A percentile compares a stretch with the other conserved stretches of the same genome.
Conservation (phyloP, 30 jellyfish, hydroid and myxozoan species). For the Mastigias papua region DNA sequence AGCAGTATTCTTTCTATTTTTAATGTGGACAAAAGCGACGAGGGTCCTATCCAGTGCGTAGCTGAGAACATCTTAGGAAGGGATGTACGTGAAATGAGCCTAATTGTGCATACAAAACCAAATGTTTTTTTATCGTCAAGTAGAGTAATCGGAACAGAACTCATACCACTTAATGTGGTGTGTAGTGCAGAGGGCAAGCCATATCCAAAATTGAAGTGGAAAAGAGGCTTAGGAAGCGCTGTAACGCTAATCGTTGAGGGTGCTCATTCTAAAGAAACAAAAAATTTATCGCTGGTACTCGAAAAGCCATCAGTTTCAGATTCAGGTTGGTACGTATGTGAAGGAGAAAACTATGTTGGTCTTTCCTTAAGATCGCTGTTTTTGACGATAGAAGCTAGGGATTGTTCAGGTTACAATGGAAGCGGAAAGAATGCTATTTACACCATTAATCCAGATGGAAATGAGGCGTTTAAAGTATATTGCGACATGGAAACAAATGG, state of each 20-base stretch:
- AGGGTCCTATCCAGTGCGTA: slow-evolving; percentile 18
- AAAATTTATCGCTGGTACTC: neutral
- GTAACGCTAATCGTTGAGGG: neutral
- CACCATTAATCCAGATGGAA: slow-evolving; percentile 36
- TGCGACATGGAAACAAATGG: slow-evolving; percentile 50
- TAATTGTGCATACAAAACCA: slow-evolving; percentile 47
- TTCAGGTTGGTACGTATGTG: slow-evolving; percentile 24
- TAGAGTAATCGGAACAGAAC: neutral
- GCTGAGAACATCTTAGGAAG: slow-evolving; percentile 50
- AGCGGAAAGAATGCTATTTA: slow-evolving; percentile 18
- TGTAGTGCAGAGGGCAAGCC: slow-evolving; percentile 48
- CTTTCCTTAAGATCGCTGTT: neutral
- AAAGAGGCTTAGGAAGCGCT: neutral
- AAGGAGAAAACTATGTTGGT: slow-evolving; percentile 14
- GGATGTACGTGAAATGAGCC: slow-evolving; percentile 8
- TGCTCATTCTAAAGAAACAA: neutral
- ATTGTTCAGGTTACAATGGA: slow-evolving; percentile 9
- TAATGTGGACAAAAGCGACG: slow-evolving; percentile 9
- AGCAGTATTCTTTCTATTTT: slow-evolving; percentile 9
- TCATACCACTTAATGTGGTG: neutral
- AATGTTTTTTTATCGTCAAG: neutral
- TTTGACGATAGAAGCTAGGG: slow-evolving; percentile 1
- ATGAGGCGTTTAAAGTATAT: neutral
- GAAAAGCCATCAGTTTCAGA: neutral
- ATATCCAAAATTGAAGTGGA: slow-evolving; percentile 38